Evolutionary conservation across 2,888 invertebrate species (phyloP).

Genomic region (Sinohyriopsis cumingii): DNA sequence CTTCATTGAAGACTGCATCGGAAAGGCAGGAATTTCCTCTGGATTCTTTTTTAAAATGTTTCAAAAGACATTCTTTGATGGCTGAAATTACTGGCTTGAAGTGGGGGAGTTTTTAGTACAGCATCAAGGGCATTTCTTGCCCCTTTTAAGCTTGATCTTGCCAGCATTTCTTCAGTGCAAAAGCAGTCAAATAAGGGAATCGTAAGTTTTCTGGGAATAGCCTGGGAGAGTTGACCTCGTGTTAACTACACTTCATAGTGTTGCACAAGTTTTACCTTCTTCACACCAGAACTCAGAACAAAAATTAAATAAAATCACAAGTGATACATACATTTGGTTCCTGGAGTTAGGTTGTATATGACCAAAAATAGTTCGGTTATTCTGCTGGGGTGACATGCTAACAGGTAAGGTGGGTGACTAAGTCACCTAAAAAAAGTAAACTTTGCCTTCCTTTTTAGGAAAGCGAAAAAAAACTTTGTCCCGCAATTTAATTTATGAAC

Average conservation of each 20-base stretch:
- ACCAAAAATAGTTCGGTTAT: too few species aligned
- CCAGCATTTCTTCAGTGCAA: constrained; percentile 9
- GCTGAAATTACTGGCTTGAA: constrained; percentile 1
- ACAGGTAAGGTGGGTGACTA: too few species aligned
- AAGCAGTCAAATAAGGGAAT: constrained; percentile 3
- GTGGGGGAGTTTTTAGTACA: neutral
- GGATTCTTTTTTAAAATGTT: neutral
- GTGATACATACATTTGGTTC: too few species aligned
- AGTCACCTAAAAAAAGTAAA: too few species aligned
- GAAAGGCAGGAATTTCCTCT: constrained; percentile 1
- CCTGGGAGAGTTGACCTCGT: constrained; percentile 10
- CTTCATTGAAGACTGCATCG: constrained; percentile 13
- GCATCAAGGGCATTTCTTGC: constrained; percentile 12
- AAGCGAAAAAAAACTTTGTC: too few species aligned
- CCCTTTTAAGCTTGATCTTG: constrained; percentile 7
- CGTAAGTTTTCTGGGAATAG: constrained; percentile 8
- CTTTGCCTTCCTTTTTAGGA: too few species aligned
- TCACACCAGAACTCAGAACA: constrained; percentile 14
- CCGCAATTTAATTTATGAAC: too few species aligned
- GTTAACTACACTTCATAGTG: constrained; percentile 4
- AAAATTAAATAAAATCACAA: neutral
- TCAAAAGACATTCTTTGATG: constrained; percentile 6
- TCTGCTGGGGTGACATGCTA: too few species aligned
- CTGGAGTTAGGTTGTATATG: too few species aligned
- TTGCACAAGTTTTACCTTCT: constrained; percentile 4